Conservation (phyloP, 2,888 invertebrate species). For the Ochropleura leucogaster region DNA sequence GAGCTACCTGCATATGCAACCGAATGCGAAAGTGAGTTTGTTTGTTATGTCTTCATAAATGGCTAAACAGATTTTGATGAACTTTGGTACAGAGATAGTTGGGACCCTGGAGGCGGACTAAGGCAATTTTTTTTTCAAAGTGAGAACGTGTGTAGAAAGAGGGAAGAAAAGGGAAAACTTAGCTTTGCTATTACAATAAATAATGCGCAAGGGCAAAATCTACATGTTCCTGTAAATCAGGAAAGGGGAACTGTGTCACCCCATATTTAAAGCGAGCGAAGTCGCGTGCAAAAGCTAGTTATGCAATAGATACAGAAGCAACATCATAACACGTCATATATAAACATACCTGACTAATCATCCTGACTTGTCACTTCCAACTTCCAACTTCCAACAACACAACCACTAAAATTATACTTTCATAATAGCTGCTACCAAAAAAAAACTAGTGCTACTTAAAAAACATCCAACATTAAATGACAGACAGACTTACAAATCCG, state of each 20-base stretch:
- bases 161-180: no score
- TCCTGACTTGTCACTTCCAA: conserved; percentile 45
- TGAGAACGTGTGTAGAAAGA: no score
- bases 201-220: no score
- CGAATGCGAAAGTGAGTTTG: background rate
- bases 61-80: no score
- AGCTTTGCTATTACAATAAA: no score
- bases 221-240: no score
- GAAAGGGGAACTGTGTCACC: no score
- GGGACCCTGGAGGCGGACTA: no score
- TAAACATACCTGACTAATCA: conserved; percentile 9
- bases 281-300: background rate
- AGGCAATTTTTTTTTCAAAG: no score
- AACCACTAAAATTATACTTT: conserved; percentile 60
- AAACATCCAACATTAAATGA: conserved; percentile 62
- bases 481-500: conserved; percentile 67
- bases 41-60: no score
- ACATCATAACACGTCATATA: conserved; percentile 12
- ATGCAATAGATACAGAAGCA: background rate
- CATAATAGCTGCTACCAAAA: conserved; percentile 65
- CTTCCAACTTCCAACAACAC: conserved; percentile 43
- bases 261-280: no score
- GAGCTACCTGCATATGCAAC: background rate
- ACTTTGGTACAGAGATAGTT: no score
- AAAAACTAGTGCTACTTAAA: conserved; percentile 65